Evolutionary conservation across 2,797 vertebrate species (phyloP), one percentile per base, ranked within the genome.

Genomic region (Notolepis coatsorum): DNA sequence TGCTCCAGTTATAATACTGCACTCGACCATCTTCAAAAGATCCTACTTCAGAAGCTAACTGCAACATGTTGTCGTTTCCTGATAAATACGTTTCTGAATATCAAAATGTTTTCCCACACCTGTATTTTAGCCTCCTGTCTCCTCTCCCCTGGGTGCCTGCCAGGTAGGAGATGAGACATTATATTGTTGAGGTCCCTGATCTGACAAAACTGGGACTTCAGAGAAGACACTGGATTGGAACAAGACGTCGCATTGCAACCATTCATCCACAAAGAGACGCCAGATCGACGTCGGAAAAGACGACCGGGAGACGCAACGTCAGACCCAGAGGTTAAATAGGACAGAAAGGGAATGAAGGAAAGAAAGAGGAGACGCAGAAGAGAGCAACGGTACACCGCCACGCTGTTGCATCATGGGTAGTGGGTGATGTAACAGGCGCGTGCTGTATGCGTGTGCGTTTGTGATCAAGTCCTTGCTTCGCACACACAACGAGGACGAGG

Each of bases 381-480:
- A 56, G 51, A 12, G 37, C 38, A 51, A 75, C 81, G 84, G 81
- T 79, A 71, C 64, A 39, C 33, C 81, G 66, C 74, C 74, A 82
- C 82, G 84, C 77, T 67, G 87, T 77, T 81, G 81, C 67, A 72
- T 60, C 66, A 73, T 76, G 83, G 77, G 67, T 81, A 54, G 56
- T 66, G 71, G 66, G 61, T 66, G 69, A 79, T 37, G 61, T 58
- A 61, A 83, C 59, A 73, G 73, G 74, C 18, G 48, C 46, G 53
- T 68, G 53, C 28, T 57, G 53, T 52, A 18, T 46, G 54, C 65
- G 49, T 12, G 46, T 53, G 56, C 24, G 60, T 63, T 82, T 81
- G 81, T 70, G 65, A 80, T 88, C 25, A 72, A 87, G 91, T 89
- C 84, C 84, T 79, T 72, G 63, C 62, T 66, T 77, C 63, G 51